Percentiles rank a stretch among this genome's conserved stretches.
Conservation (phyloP, 2,888 invertebrate species). For the Agriopis marginaria region DNA sequence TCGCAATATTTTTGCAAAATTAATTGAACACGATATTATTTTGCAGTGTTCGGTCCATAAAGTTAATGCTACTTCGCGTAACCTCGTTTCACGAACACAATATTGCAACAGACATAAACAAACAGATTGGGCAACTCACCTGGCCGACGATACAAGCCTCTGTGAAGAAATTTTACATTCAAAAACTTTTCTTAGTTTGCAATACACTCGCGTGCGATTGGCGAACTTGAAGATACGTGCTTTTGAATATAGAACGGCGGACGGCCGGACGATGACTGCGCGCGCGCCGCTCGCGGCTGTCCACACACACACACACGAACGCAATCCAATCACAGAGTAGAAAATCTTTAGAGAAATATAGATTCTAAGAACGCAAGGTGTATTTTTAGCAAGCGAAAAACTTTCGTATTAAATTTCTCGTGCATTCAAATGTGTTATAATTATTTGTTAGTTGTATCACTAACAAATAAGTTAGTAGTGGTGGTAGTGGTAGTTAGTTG, state of each 20-base stretch:
- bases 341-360: neutral
- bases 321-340: constrained; percentile 44
- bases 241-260: constrained; percentile 43
- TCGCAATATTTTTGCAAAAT: neutral
- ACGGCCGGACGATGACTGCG: constrained; percentile 76
- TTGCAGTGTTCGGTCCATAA: neutral
- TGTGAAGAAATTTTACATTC: constrained; percentile 45
- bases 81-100: neutral
- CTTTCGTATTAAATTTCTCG: no score
- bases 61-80: neutral
- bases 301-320: constrained; percentile 54
- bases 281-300: constrained; percentile 56
- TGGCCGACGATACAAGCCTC: constrained; percentile 15
- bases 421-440: no score
- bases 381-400: no score
- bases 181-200: constrained; percentile 23
- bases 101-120: constrained; percentile 20
- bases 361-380: neutral
- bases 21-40: neutral
- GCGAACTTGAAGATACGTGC: constrained; percentile 25
- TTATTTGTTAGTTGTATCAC: no score
- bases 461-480: no score
- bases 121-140: constrained; percentile 27
- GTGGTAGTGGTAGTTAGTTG: no score
- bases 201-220: constrained; percentile 32